A percentile compares a stretch with the other conserved stretches of the same genome.
These are phyloP conservation scores for Otis tarda DNA, from an alignment of 2,113 vertebrate genomes.

Conservation along the genomic window DNA sequence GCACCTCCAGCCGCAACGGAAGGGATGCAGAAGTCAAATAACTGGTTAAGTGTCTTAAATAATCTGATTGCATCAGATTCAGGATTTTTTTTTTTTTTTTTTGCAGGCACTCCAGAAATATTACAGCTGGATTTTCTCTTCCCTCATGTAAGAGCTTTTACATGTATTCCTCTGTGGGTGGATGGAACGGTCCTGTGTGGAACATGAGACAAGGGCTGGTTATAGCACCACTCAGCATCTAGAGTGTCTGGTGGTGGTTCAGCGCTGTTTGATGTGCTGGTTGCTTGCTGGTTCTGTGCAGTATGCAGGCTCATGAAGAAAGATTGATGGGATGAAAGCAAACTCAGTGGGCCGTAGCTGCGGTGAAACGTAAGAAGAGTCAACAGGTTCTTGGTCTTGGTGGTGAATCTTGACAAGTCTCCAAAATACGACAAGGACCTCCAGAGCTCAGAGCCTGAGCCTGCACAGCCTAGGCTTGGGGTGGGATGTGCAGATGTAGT, in stretches of 20 bases:
- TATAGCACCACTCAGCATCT: neutral
- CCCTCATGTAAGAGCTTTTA: neutral
- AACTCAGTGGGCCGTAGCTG: neutral
- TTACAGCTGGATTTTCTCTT: neutral
- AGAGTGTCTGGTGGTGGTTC: neutral
- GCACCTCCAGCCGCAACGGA: neutral
- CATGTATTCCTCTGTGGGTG: neutral
- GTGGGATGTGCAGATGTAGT: neutral
- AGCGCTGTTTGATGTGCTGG: fast-evolving
- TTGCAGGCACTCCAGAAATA: neutral
- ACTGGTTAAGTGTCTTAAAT: neutral
- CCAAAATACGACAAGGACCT: neutral
- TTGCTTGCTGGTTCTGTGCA: neutral
- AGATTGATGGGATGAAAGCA: neutral
- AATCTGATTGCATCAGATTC: neutral
- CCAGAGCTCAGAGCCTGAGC: neutral
- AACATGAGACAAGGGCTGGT: neutral
- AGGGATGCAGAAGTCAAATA: neutral
- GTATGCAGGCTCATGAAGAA: neutral
- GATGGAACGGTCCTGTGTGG: neutral
- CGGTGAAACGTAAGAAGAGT: neutral
- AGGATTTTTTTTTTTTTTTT: neutral
- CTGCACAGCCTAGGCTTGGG: neutral
- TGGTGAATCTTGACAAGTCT: neutral
- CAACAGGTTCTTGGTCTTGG: neutral